Evolutionary conservation across 23 tunicate genomes (phyloP), one percentile per base, ranked within the genome.

Genomic region (Corella eumyota): DNA sequence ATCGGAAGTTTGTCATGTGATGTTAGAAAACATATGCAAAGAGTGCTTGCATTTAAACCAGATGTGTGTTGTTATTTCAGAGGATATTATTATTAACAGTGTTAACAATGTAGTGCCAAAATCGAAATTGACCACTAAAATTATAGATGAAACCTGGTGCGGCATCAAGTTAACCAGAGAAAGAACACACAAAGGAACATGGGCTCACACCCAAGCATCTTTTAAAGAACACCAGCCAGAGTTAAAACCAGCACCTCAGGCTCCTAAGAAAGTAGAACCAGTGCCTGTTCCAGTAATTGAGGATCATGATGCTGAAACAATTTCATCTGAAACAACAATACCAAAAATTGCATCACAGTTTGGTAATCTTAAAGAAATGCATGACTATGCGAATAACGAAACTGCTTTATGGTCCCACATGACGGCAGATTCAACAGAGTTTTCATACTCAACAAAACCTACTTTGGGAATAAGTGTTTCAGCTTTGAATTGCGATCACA

Each of bases 131-230:
- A 48, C 49, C 11, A 25, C 25, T 13, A 65, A 74, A 32, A 40
- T 54, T 30, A 55, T 79, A n/a, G 72, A 79, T 30, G 52, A 70
- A 21, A 37, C 71, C 2, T 82, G 63, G 64, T 56, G 49, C 27
- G 68, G 62, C 11, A 62, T 82, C 1, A 73, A 24, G 33, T 45
- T 36, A 13, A 67, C 44, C 21, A 45, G 92, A 21, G 36, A 59
- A 7, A 61, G 25, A 32, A 13, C 44, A 27, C 66, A 59, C 48
- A 23, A 64, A n/a, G 65, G 61, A 19, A 2, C 68, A 11, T 82
- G 92, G 92, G 38, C 40, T 29, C 92, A 82, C 49, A 50, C 81
- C 0, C 74, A 71, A 62, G 28, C 67, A n/a, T 35, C 56, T 2
- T 29, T 64, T 1, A 53, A 64, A 29, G 71, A 64, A 64, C 64